Evolutionary conservation across 2,797 vertebrate species (phyloP).

Genomic region (Melanotaenia pygmaea): DNA sequence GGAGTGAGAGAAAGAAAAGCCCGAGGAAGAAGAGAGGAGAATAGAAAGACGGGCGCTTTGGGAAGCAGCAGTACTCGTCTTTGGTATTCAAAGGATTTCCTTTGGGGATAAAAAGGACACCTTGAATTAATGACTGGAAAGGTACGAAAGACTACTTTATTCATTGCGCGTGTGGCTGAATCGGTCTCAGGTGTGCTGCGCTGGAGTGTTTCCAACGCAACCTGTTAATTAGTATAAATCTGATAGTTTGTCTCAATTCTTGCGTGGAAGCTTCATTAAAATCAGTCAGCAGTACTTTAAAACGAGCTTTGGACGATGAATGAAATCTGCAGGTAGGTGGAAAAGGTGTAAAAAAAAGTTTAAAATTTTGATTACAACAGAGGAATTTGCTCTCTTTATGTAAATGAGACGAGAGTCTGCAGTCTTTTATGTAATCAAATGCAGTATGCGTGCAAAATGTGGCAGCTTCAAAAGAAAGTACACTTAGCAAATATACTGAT

Average conservation of each 20-base stretch:
- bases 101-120: slow-evolving; percentile 59
- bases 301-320: not conserved
- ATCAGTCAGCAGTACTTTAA: slow-evolving; percentile 23
- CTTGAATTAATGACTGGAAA: slow-evolving; percentile 70
- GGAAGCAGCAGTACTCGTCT: slow-evolving; percentile 46
- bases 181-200: slow-evolving; percentile 53
- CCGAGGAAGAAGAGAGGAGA: slow-evolving; percentile 39
- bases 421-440: not conserved
- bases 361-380: not conserved
- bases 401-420: not conserved
- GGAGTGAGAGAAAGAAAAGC: slow-evolving; percentile 55
- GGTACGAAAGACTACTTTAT: slow-evolving; percentile 69
- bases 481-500: not conserved
- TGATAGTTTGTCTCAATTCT: slow-evolving; percentile 29
- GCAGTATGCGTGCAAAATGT: not conserved
- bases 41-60: slow-evolving; percentile 34
- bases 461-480: not conserved
- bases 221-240: slow-evolving; percentile 24
- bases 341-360: not conserved
- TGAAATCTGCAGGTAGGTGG: not conserved
- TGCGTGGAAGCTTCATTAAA: slow-evolving; percentile 32
- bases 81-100: slow-evolving; percentile 56
- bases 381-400: not conserved
- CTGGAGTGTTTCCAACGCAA: slow-evolving; percentile 9
- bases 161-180: slow-evolving; percentile 30